These are phyloP conservation scores for Prochilodus magdalenae DNA, from an alignment of 2,113 vertebrate genomes.

Conservation along the genomic window DNA sequence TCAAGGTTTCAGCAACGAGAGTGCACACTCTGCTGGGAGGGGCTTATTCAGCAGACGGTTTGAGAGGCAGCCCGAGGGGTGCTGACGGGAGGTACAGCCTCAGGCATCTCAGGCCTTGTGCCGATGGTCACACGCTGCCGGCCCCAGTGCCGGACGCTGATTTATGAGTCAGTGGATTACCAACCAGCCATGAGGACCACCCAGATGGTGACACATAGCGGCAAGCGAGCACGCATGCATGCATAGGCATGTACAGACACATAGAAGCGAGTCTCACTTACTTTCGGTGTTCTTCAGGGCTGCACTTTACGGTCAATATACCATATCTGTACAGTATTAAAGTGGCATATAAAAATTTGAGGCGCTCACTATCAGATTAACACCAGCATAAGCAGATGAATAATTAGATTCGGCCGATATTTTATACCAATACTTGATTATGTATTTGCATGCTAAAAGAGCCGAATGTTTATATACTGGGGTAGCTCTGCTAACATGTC, in stretches of 20 bases:
- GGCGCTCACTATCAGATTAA: too few relatives aligned
- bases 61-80: background rate
- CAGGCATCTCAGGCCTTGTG: background rate
- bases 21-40: background rate
- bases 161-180: constrained; percentile 80
- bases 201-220: constrained; percentile 68
- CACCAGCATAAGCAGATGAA: too few relatives aligned
- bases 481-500: too few relatives aligned
- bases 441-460: too few relatives aligned
- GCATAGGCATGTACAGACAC: constrained; percentile 6
- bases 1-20: too few relatives aligned
- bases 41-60: background rate
- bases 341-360: too few relatives aligned
- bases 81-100: constrained; percentile 11
- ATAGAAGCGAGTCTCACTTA: constrained; percentile 15
- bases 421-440: too few relatives aligned
- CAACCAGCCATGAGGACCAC: constrained; percentile 76
- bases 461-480: too few relatives aligned
- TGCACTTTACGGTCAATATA: background rate
- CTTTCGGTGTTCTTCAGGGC: background rate
- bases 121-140: constrained; percentile 53
- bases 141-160: constrained; percentile 70
- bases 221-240: constrained; percentile 34
- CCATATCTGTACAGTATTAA: background rate
- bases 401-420: too few relatives aligned